phyloP scores from a whole-genome alignment of 2,113 vertebrate species.

The Microcebus murinus region DNA sequence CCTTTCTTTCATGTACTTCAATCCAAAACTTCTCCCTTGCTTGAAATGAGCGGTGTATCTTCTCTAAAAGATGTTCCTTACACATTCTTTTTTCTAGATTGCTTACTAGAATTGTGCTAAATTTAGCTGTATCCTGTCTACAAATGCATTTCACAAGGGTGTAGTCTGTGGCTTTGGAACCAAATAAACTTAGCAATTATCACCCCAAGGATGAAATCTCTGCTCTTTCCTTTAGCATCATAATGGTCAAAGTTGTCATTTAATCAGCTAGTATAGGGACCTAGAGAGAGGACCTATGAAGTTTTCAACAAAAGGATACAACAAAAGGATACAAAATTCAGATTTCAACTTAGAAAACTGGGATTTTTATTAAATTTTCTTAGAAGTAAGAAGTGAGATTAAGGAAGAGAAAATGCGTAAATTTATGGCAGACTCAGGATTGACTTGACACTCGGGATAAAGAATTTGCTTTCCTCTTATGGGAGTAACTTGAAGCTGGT shows the following conservation, averaged over 20 bases:
- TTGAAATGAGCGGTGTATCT: not conserved
- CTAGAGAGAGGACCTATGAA: not conserved
- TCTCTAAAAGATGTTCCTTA: not conserved
- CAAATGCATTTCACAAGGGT: not conserved
- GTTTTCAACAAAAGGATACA: not conserved
- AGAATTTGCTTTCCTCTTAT: not conserved
- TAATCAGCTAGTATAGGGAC: not conserved
- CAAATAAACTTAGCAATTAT: not conserved
- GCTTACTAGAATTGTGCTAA: not conserved
- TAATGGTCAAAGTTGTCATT: not conserved
- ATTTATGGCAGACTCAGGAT: not conserved
- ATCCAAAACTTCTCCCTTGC: not conserved
- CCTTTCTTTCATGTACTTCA: not conserved
- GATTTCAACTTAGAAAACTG: not conserved
- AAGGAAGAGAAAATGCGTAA: not conserved
- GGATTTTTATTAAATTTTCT: not conserved
- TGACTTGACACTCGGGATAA: not conserved
- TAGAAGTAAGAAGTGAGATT: not conserved
- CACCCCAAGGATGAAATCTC: not conserved
- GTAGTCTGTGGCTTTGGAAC: not conserved
- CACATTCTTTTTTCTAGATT: not conserved
- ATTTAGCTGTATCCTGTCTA: not conserved
- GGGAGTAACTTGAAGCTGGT: not conserved
- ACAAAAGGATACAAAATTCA: not conserved
- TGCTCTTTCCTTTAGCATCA: not conserved